Base-by-base conservation (phyloP, 2,113 vertebrate genomes). In the Pachyramphus minor region DNA sequence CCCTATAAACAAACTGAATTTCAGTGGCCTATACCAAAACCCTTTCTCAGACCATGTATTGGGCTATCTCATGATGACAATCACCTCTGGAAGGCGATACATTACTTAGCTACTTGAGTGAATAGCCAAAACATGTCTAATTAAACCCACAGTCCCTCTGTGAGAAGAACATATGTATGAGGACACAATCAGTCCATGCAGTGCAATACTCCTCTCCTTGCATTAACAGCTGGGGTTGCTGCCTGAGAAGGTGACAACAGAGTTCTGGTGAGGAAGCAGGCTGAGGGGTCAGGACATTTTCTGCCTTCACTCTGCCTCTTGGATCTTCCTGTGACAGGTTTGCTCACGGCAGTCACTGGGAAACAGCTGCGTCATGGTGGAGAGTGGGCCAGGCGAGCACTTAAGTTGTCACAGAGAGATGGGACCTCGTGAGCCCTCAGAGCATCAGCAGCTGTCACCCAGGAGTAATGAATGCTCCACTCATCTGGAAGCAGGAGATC, bases 391-490 rank as follows among this genome's bases (percentile, higher is more conserved):
- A 45, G 41, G 20, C 1, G 0, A 89, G 52, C 41, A 52, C n/a
- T 79, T 42, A 9, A 67, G 17, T n/a, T 73, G n/a, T 76, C 84
- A 76, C 41, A 41, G 39, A 0, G 1, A 87, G 49, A 35, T 4
- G 1, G 1, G 67, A 6, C 28, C 56, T 67, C 0, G 0, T 30
- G 59, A 63, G 62, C 0, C 1, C 37, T 91, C 53, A 37, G 49
- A 68, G 47, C 3, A 1, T 22, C 9, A 5, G 49, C 33, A 81
- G 55, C 67, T 73, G 71, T 69, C 90, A 93, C 67, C 37, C 6
- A 50, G 72, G 56, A 68, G 66, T 14, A 31, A 55, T 39, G 27
- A 90, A 87, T 0, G 1, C 12, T 74, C 58, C 27, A 1, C 7
- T 37, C 58, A 35, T 18, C 42, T 16, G 39, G 50, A 84, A 35